A percentile compares a stretch with the other conserved stretches of the same genome.
Evolutionary conservation across 2,888 invertebrate species (phyloP).

Genomic region (Flexamia atlantica): DNA sequence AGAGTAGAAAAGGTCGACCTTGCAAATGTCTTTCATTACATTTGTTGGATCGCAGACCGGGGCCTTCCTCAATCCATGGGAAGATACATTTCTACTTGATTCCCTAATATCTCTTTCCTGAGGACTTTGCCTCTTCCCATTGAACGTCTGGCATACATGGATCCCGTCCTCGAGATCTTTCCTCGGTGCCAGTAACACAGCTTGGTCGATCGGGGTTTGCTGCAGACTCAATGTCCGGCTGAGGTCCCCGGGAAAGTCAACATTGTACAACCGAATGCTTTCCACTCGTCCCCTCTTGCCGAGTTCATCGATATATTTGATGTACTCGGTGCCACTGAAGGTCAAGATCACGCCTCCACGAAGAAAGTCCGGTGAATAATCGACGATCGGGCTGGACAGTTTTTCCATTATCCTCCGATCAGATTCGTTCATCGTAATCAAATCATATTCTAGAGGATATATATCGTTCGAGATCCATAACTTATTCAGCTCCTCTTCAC

Average conservation of each 20-base stretch:
- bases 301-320: background rate
- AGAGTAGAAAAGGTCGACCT: background rate
- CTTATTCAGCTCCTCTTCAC: background rate
- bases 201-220: background rate
- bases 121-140: background rate
- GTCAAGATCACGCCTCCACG: background rate
- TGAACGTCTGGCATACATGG: background rate
- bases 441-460: background rate
- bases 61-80: background rate
- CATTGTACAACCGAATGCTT: background rate
- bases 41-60: background rate
- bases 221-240: background rate
- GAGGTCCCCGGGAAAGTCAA: background rate
- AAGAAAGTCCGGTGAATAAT: background rate
- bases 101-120: background rate
- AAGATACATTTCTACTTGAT: background rate
- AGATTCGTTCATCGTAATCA: too few relatives aligned
- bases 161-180: background rate
- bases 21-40: background rate
- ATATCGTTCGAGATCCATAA: background rate
- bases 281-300: background rate
- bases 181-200: background rate
- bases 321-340: background rate
- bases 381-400: background rate
- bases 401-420: background rate